Percentiles rank a stretch among this genome's conserved stretches.
These are phyloP conservation scores for Champsocephalus gunnari DNA, from an alignment of 2,797 vertebrate genomes.

Conservation along the genomic window DNA sequence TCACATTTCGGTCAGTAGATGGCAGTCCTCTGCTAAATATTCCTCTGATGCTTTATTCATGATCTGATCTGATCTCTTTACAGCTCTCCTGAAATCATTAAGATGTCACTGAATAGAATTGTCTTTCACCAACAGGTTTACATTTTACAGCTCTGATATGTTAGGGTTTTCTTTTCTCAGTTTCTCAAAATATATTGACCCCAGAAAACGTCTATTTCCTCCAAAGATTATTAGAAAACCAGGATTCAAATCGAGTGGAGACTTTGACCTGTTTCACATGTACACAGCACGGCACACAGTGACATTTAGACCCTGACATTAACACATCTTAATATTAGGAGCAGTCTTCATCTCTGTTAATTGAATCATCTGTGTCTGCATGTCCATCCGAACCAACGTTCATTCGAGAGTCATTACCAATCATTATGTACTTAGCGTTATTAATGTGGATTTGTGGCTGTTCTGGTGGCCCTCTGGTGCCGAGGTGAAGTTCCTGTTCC, in stretches of 20 bases:
- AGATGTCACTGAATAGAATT: neutral
- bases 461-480: neutral
- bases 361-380: slow-evolving; percentile 21
- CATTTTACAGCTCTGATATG: slow-evolving; percentile 6
- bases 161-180: slow-evolving; percentile 50
- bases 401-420: slow-evolving; percentile 83
- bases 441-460: slow-evolving; percentile 75
- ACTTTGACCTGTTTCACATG: too few relatives aligned
- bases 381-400: slow-evolving; percentile 62
- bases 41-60: neutral
- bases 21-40: slow-evolving; percentile 54
- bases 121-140: neutral
- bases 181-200: neutral
- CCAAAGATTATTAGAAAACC: too few relatives aligned
- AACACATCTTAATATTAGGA: too few relatives aligned
- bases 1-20: slow-evolving; percentile 59
- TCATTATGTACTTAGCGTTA: slow-evolving; percentile 81
- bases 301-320: too few relatives aligned
- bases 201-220: neutral
- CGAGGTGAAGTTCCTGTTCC: neutral
- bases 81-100: neutral
- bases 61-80: neutral
- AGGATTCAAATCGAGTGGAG: too few relatives aligned
- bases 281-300: too few relatives aligned
- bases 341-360: slow-evolving; percentile 18